Evolutionary conservation across 2,888 invertebrate species (phyloP).

Genomic region (Agriopis leucophaearia): DNA sequence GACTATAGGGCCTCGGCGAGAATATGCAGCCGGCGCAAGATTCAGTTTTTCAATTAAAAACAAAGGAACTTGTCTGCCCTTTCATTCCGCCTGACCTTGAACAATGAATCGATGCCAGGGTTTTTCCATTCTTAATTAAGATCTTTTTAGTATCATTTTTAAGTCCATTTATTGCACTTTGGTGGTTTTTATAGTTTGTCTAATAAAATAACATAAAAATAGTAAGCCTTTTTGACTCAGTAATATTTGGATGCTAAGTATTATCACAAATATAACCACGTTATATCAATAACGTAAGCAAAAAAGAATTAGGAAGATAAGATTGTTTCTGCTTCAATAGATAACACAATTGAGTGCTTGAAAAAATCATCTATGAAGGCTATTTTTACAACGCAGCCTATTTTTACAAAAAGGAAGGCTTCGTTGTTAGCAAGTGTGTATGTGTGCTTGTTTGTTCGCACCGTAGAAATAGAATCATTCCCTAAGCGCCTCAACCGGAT

Average conservation of each 20-base stretch:
- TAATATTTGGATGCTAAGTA: not conserved
- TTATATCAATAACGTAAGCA: conserved; percentile 36
- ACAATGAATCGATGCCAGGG: not conserved
- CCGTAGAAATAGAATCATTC: no score
- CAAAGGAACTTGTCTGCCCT: conserved; percentile 11
- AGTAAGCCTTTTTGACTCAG: not conserved
- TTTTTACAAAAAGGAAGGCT: not conserved
- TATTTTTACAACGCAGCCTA: not conserved
- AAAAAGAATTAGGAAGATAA: conserved; percentile 56
- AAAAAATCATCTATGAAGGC: conserved; percentile 16
- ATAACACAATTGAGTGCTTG: conserved; percentile 35
- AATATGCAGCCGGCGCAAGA: not conserved
- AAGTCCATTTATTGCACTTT: not conserved
- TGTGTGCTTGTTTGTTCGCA: no score
- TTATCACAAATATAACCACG: conserved; percentile 7
- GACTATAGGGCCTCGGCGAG: no score
- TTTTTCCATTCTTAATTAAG: conserved; percentile 9
- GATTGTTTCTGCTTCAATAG: conserved; percentile 48
- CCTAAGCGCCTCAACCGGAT: no score
- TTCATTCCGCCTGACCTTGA: conserved; percentile 16
- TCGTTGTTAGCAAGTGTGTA: not conserved
- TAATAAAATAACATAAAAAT: not conserved
- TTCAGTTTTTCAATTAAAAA: conserved; percentile 14
- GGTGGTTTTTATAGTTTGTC: not conserved
- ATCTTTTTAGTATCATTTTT: not conserved